Evolutionary conservation across 2,888 invertebrate species (phyloP), one percentile per base, ranked within the genome.

Genomic region (Serripes groenlandicus): DNA sequence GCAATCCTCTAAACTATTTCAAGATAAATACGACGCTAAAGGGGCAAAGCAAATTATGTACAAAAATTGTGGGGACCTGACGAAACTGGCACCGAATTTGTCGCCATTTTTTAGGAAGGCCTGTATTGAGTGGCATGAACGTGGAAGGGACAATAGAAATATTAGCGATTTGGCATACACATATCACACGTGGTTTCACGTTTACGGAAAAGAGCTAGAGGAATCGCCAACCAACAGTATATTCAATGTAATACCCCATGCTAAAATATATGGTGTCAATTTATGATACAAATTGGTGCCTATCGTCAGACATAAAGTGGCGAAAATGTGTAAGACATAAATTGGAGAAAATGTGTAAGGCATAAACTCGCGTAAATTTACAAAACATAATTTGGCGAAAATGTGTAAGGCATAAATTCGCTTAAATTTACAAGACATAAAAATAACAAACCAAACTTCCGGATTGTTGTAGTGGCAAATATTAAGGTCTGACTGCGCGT

Each of bases 141-240:
- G 58, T 7, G 58, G 58, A 58, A 26, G 58, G 23, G 58, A 58
- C 23, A 58, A 58, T 26, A n/a, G 58, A 15, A 23, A 26, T 28
- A 3, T 58, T 3, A 58, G 58, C 28, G 58, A 58, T 26, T n/a
- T 58, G n/a, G 58, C 58, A 11, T 58, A 58, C 26, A 58, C 58
- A 2, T 58, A 58, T n/a, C 58, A 58, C 26, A 58, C 58, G 26
- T 58, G 58, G 58, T 58, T 58, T 58, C 58, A 58, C 26, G 58
- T 58, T 3, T 58, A 58, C 15, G 58, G 58, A 26, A 58, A 58
- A 15, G 26, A 58, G 28, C 26, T 58, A 9, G 58, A 58, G 26
- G 58, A 58, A 26, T 58, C 58, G 21, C 58, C 58, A 3, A 58
- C 58, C 11, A 58, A 58, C 26, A 58, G 28, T 58, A 58, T 58